A percentile compares a stretch with the other conserved stretches of the same genome.
These are phyloP conservation scores for Leptopilina boulardi DNA, from an alignment of 1,140 invertebrate species.

Conservation along the genomic window DNA sequence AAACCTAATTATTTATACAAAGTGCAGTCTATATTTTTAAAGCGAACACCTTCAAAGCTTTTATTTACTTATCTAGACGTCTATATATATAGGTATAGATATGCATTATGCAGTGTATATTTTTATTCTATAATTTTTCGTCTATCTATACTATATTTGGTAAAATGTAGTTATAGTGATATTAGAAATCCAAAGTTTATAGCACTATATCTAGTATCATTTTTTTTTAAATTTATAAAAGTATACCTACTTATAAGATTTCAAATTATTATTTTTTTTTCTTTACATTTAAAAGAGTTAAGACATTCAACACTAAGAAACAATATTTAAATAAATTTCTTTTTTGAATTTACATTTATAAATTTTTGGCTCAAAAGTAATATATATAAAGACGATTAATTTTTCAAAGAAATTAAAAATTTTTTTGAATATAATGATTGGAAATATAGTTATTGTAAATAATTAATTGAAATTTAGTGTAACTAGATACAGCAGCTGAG, in stretches of 20 bases:
- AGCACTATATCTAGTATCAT: background rate
- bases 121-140: background rate
- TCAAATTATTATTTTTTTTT: background rate
- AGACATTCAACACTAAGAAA: background rate
- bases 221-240: constrained; percentile 17
- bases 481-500: constrained; percentile 10
- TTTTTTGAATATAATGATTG: background rate
- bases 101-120: constrained; percentile 18
- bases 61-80: background rate
- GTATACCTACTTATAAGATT: background rate
- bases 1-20: background rate
- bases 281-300: background rate
- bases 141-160: background rate
- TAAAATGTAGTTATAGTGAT: background rate
- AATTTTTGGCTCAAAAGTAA: too few relatives aligned
- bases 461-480: background rate
- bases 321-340: too few relatives aligned
- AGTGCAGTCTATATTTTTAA: background rate
- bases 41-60: constrained; percentile 23
- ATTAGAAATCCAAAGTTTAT: background rate
- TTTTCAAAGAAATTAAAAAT: background rate
- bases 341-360: too few relatives aligned
- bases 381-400: background rate
- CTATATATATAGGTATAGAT: background rate
- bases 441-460: background rate